phyloP scores from a whole-genome alignment of 2,888 invertebrate genomes.

The Cyaniris semiargus region DNA sequence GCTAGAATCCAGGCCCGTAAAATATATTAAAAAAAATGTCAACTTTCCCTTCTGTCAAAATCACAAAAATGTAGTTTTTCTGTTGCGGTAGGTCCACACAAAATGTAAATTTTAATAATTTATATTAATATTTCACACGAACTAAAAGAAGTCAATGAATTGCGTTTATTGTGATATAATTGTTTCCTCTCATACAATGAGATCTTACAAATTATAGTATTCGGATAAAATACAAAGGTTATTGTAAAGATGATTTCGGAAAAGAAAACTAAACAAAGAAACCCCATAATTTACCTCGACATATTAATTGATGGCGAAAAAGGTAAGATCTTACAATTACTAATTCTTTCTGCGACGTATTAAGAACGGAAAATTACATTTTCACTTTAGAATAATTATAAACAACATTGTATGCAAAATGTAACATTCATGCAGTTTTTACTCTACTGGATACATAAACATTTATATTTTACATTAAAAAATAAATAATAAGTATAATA shows the following conservation, averaged over 20 bases:
- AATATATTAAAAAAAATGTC: no score
- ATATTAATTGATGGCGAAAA: slow-evolving; percentile 84
- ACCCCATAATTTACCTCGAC: slow-evolving; percentile 87
- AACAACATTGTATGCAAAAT: background rate
- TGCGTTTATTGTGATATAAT: background rate
- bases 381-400: background rate
- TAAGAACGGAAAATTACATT: background rate
- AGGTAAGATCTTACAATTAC: slow-evolving; percentile 70
- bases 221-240: slow-evolving; percentile 36
- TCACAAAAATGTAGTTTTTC: background rate
- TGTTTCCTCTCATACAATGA: background rate
- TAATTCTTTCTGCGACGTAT: background rate
- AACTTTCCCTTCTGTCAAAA: background rate
- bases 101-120: slow-evolving; percentile 14
- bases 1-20: no score
- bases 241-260: slow-evolving; percentile 43
- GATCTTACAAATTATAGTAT: slow-evolving; percentile 32
- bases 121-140: background rate
- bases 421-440: background rate
- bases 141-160: background rate
- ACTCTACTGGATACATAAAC: background rate
- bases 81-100: slow-evolving; percentile 15
- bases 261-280: slow-evolving; percentile 60
- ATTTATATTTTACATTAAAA: background rate
- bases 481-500: background rate